These are phyloP conservation scores for Polylopha cassiicola DNA, from an alignment of 2,888 invertebrate genomes.

Conservation along the genomic window DNA sequence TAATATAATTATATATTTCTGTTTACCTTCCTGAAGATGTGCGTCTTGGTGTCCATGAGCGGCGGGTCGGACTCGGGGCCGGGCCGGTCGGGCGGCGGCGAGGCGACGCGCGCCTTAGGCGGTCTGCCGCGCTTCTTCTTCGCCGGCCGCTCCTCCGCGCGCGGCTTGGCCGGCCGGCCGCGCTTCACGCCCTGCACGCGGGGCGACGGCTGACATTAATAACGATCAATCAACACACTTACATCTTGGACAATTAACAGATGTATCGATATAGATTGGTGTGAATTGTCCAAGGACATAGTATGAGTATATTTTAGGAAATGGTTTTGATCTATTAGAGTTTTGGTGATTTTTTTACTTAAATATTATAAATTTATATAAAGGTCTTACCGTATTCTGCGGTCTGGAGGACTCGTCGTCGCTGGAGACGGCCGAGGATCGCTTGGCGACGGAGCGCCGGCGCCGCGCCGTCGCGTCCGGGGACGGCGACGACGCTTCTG, in stretches of 20 bases:
- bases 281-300: no score
- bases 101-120: constrained; percentile 43
- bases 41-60: constrained; percentile 58
- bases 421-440: constrained; percentile 65
- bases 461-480: constrained; percentile 48
- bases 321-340: background rate
- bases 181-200: constrained; percentile 60
- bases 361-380: background rate
- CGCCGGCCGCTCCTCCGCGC: constrained; percentile 53
- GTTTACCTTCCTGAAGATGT: constrained; percentile 62
- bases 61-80: constrained; percentile 41
- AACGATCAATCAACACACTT: no score
- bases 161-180: constrained; percentile 71
- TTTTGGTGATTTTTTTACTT: background rate
- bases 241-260: no score
- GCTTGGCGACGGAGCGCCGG: constrained; percentile 49
- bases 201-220: constrained; percentile 40
- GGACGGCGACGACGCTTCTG: constrained; percentile 64
- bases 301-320: no score
- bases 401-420: constrained; percentile 58
- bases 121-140: constrained; percentile 66
- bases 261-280: no score
- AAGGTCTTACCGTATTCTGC: constrained; percentile 28
- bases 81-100: constrained; percentile 31
- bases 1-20: no score